Evolutionary conservation across 1,140 invertebrate species (phyloP).

Genomic region (Meloidogyne chitwoodi): DNA sequence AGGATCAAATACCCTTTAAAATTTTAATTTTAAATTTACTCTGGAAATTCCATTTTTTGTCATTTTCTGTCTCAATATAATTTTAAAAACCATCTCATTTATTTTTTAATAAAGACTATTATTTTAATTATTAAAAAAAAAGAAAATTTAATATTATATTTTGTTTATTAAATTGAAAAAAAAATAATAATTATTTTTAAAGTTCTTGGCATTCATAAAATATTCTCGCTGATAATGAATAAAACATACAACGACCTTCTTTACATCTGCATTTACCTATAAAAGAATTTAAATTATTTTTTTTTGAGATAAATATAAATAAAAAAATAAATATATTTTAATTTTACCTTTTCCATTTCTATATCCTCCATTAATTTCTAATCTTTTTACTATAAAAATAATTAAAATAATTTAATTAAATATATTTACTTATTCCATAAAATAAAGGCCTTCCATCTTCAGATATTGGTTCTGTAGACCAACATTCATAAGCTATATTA

Average conservation of each 20-base stretch:
- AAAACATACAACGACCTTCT: conserved; percentile 6
- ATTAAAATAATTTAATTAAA: not conserved
- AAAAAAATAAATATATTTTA: not conserved
- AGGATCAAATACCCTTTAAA: no score
- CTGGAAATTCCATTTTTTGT: no score
- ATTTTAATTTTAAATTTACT: no score
- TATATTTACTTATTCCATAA: not conserved
- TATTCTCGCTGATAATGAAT: not conserved
- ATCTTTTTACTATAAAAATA: not conserved
- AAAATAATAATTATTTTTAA: not conserved
- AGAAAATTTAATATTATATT: no score
- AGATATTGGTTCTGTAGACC: not conserved
- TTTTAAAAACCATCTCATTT: no score
- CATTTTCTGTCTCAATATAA: no score
- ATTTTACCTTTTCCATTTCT: not conserved
- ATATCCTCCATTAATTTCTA: not conserved
- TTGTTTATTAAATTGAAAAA: no score
- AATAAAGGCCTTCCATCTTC: conserved; percentile 3
- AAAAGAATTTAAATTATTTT: not conserved
- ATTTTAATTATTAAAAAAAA: no score
- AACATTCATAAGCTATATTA: not conserved
- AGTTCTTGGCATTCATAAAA: conserved; percentile 4
- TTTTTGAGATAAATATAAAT: no score
- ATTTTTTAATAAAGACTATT: no score
- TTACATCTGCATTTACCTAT: conserved; percentile 1